Conservation (phyloP, 2,888 invertebrate species). For the Meganola albula region DNA sequence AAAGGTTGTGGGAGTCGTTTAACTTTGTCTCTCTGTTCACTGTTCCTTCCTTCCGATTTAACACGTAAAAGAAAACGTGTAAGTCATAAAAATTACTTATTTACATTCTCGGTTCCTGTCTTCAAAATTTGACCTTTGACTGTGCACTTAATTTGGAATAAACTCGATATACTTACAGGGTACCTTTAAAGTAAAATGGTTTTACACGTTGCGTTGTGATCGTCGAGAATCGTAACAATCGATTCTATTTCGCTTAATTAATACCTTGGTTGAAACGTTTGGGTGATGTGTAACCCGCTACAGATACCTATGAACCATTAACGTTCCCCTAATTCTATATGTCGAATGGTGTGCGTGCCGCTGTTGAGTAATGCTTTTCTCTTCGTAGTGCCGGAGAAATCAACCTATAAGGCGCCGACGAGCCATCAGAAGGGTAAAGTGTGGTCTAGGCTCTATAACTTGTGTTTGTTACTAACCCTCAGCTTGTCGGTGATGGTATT, state of each 20-base stretch:
- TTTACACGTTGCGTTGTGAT: too few relatives aligned
- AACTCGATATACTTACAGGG: constrained; percentile 8
- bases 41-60: constrained; percentile 19
- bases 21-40: constrained; percentile 22
- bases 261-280: constrained; percentile 19
- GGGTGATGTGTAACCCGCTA: constrained; percentile 25
- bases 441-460: constrained; percentile 52
- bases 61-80: constrained; percentile 19
- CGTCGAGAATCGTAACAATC: too few relatives aligned
- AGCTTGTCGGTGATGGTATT: constrained; percentile 61
- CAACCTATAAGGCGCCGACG: constrained; percentile 63
- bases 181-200: too few relatives aligned
- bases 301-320: constrained; percentile 19
- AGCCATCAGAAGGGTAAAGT: constrained; percentile 74
- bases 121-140: constrained; percentile 22
- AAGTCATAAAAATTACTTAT: constrained; percentile 17
- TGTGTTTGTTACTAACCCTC: constrained; percentile 57
- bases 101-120: constrained; percentile 16
- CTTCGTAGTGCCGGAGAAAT: constrained; percentile 65
- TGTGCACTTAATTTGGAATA: constrained; percentile 16
- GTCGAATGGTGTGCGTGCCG: constrained; percentile 50
- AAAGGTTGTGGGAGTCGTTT: constrained; percentile 45
- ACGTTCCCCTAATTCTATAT: constrained; percentile 29
- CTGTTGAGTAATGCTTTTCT: constrained; percentile 71
- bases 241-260: constrained; percentile 26